Base-by-base conservation (phyloP, 2,888 invertebrate species). In the Amphiduros pacificus region DNA sequence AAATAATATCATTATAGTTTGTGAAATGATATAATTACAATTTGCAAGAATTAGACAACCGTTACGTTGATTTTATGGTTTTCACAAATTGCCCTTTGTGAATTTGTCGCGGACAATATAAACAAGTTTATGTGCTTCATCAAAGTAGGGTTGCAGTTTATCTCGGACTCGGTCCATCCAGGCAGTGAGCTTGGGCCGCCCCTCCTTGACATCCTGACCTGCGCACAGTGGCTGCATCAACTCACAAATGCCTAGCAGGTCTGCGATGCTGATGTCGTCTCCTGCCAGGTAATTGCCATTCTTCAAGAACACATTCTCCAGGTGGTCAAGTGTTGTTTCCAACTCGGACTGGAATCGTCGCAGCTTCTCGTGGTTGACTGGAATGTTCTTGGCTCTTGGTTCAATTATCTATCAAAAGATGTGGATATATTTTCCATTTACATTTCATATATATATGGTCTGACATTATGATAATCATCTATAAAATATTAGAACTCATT, bases 221-320 rank as follows among this genome's bases (percentile, higher is more conserved):
- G 74, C 72, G 0, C 71, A 74, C 40, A 73, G 66, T 17, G 78
- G 66, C 69, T 80, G 79, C 69, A 72, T 72, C 36, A 80, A 60
- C 62, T 80, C 79, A 67, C 77, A 78, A 4, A 71, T 73, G 4
- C 72, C 75, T 5, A 79, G 65, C 2, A 80, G 59, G 61, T 80
- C 80, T n/a, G 77, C 78, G 1, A 79, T 70, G 1, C 77, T 74
- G 22, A 80, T 69, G 20, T 75, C 72, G 24, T 74, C 62, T 1
- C 77, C 76, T 58, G 68, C 68, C 5, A 80, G 62, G 61, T 71
- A 80, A 3, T 71, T 67, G 31, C 65, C 59, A 26, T 74, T 73
- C 28, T 70, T 72, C 20, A 80, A 71, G 63, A 74, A 80, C 51
- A 74, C 71, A 6, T 59, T 64, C 41, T 77, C 78, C 4, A 80